Evolutionary conservation across 2,888 invertebrate species (phyloP).

Genomic region (Patella depressa): DNA sequence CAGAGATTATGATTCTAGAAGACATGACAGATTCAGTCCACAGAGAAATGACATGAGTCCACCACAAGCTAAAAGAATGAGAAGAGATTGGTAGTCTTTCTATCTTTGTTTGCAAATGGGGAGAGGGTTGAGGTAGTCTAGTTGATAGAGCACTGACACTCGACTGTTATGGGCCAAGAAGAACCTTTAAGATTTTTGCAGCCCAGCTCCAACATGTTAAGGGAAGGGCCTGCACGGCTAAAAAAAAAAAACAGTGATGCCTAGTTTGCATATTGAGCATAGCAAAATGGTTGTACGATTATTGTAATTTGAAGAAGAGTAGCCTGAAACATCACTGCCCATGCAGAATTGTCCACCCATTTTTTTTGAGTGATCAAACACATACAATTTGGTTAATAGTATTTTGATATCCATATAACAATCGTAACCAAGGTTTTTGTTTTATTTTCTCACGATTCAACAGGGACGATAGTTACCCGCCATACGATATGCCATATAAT

Average conservation of each 20-base stretch:
- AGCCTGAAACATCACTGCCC: no score
- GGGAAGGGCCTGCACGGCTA: no score
- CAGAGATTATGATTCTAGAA: constrained; percentile 61
- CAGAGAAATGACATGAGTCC: constrained; percentile 66
- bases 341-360: no score
- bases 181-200: no score
- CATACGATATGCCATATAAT: constrained; percentile 55
- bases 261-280: no score
- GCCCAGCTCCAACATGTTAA: no score
- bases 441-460: constrained; percentile 13
- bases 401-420: not conserved
- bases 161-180: no score
- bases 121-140: constrained; percentile 30
- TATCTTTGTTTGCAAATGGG: constrained; percentile 20
- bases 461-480: constrained; percentile 34
- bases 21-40: constrained; percentile 65
- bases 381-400: no score
- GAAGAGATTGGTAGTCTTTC: constrained; percentile 66
- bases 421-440: not conserved
- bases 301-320: no score
- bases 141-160: not conserved
- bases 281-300: no score
- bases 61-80: constrained; percentile 69
- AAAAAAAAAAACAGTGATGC: no score
- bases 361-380: no score